A percentile compares a stretch with the other conserved stretches of the same genome.
phyloP scores from a whole-genome alignment of 2,113 vertebrate species.

The Cavia porcellus region DNA sequence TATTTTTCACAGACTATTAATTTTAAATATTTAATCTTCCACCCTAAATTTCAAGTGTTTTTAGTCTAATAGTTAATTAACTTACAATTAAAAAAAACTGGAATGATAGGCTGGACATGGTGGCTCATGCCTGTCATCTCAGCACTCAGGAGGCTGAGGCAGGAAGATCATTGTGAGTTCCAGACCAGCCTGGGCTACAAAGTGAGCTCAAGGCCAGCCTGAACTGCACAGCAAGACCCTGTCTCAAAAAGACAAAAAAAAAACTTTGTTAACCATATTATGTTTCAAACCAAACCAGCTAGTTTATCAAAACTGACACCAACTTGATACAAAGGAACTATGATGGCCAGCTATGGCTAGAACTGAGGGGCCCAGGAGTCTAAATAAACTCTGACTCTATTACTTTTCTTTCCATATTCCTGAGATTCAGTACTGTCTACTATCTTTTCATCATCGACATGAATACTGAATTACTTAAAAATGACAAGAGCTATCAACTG shows the following conservation, averaged over 20 bases:
- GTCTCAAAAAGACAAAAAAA: too few species aligned
- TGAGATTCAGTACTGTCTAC: background rate
- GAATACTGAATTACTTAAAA: slow-evolving; percentile 17
- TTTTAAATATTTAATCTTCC: slow-evolving; percentile 41
- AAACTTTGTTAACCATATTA: too few species aligned
- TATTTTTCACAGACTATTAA: slow-evolving; percentile 12
- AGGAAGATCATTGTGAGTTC: too few species aligned
- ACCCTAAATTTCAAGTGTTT: slow-evolving; percentile 46
- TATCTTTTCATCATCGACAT: background rate
- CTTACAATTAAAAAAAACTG: slow-evolving; percentile 33
- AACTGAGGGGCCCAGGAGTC: background rate
- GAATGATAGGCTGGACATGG: too few species aligned
- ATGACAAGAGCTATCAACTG: background rate
- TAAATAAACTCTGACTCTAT: slow-evolving; percentile 5
- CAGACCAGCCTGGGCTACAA: too few species aligned
- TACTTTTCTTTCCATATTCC: slow-evolving; percentile 28
- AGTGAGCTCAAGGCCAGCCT: too few species aligned
- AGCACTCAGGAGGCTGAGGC: too few species aligned
- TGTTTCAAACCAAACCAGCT: background rate
- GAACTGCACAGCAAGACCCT: too few species aligned
- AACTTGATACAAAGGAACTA: slow-evolving; percentile 23
- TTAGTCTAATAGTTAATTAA: slow-evolving; percentile 40
- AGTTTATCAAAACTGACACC: slow-evolving; percentile 51
- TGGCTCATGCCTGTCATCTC: too few species aligned
- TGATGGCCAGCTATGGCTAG: background rate